Evolutionary conservation across 2,797 vertebrate genomes (phyloP).

Genomic region (Helarctos malayanus): DNA sequence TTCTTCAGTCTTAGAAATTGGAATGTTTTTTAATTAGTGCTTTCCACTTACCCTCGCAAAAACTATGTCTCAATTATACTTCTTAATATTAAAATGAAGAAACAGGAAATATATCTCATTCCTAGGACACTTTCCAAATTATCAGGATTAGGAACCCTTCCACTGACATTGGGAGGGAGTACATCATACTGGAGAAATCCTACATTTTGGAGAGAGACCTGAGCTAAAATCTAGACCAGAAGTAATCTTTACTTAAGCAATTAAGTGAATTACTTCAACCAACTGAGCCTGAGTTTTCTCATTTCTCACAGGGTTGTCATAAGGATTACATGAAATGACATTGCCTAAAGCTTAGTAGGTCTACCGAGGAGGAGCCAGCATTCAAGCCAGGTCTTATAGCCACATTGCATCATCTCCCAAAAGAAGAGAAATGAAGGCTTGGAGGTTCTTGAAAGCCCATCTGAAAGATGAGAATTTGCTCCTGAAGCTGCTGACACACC

Average conservation of each 20-base stretch:
- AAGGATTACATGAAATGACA: fast-evolving
- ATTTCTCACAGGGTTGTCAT: neutral
- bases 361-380: neutral
- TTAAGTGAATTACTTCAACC: neutral
- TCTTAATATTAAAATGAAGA: neutral
- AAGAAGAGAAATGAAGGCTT: neutral
- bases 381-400: neutral
- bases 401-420: too few relatives aligned
- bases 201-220: neutral
- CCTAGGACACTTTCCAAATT: neutral
- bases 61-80: neutral
- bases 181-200: neutral
- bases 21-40: neutral
- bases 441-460: neutral
- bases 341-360: neutral
- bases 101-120: neutral
- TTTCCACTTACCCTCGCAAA: slow-evolving; percentile 5
- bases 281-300: neutral
- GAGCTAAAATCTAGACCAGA: neutral
- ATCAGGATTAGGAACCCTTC: neutral
- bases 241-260: neutral
- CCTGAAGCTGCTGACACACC: neutral
- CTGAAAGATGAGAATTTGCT: neutral
- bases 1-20: neutral
- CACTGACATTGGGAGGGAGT: neutral